Evolutionary conservation across 2,888 invertebrate genomes (phyloP), one percentile per base, ranked within the genome.

Genomic region (Parapristionchus giblindavisi): DNA sequence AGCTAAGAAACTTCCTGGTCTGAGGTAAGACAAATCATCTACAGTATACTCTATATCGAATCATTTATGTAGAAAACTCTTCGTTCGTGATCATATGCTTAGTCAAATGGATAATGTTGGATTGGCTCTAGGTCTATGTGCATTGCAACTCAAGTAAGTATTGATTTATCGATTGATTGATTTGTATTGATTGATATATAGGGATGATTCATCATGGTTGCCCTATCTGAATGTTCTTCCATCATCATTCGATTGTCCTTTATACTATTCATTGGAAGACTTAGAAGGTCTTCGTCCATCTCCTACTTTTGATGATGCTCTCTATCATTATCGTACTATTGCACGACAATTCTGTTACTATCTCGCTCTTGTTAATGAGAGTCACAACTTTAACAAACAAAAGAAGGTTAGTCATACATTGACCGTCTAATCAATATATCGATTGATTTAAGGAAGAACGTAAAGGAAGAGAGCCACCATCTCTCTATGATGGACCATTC

Each of bases 401-500:
- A 72, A 43, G 17, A 72, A 72, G 60, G 72, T 72, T 8, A 5
- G 51, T 36, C 2, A 36, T 11, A 8, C 2, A 36, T 36, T 11
- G n/a, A 2, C 36, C n/a, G 54, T 17, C 52, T 24, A 3, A 24
- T 24, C 6, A 5, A 3, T 8, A 24, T 24, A 14, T 1, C 14
- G 14, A 1, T 60, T 29, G 58, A 17, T 24, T 72, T 29, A 0
- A 72, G 72, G 72, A 72, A 32, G 72, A 72, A 11, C 29, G 38
- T 11, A 32, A 60, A n/a, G 51, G 51, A 6, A 40, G 51, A 24
- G 78, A 79, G 11, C 48, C 77, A 17, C 82, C 83, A 0, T 66
- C 78, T 2, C 79, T 83, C 68, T 79, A 79, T 17, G 79, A 80
- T 36, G 78, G 81, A 1, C 83, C 85, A 17, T 81, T 87, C 58